Evolutionary conservation across 2,888 invertebrate genomes (phyloP).

Genomic region (Coleophora deauratella): DNA sequence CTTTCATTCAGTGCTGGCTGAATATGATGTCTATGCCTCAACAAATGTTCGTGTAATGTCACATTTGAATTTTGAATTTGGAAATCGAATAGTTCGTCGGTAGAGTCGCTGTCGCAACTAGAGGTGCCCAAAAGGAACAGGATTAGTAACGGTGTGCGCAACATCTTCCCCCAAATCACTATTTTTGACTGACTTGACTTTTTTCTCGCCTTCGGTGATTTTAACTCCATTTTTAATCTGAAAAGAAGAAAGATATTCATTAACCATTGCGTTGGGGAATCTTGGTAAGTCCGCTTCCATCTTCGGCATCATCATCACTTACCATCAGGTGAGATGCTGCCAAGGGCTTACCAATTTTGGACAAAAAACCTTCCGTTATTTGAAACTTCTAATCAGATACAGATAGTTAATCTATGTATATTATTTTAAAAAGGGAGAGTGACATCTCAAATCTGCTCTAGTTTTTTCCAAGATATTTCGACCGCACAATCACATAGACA

Average conservation of each 20-base stretch:
- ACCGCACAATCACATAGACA: no score
- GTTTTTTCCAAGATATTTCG: no score
- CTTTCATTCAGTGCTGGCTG: constrained; percentile 29
- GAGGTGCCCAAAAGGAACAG: constrained; percentile 54
- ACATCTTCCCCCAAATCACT: constrained; percentile 52
- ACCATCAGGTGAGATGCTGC: no score
- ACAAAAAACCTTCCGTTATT: no score
- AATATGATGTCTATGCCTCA: constrained; percentile 36
- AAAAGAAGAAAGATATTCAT: not conserved
- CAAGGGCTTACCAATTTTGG: no score
- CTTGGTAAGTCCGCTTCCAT: no score
- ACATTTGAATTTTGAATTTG: constrained; percentile 12
- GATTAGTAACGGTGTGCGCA: constrained; percentile 48
- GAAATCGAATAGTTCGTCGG: constrained; percentile 11
- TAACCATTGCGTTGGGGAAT: no score
- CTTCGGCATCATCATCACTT: no score
- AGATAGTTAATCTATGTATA: no score
- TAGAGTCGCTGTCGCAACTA: constrained; percentile 48
- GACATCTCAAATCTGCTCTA: no score
- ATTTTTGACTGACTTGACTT: constrained; percentile 42
- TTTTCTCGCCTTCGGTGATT: constrained; percentile 62
- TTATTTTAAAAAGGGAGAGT: no score
- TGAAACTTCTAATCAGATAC: no score
- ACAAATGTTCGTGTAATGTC: constrained; percentile 16
- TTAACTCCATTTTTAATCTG: constrained; percentile 49